A percentile compares a stretch with the other conserved stretches of the same genome.
phyloP scores from a whole-genome alignment of 2,797 vertebrate species.

The Rhabdophis nuchalis region DNA sequence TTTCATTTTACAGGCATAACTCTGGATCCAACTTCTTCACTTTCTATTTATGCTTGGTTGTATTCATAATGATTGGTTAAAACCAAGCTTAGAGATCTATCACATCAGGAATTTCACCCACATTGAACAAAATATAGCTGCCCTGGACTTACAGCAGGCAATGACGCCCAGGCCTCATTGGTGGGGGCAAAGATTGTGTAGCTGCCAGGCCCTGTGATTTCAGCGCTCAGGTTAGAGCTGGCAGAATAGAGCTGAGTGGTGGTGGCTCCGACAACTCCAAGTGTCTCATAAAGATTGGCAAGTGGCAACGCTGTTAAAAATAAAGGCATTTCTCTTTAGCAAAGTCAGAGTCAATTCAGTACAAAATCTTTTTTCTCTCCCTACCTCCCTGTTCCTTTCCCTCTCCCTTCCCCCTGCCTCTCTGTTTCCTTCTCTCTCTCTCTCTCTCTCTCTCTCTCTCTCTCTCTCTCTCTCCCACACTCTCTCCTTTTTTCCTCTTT shows the following conservation, averaged over 20 bases:
- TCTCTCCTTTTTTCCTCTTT: neutral
- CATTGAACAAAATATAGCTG: neutral
- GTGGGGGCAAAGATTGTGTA: conserved; percentile 97
- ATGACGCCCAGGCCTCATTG: conserved; percentile 88
- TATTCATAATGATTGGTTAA: neutral
- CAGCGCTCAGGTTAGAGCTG: conserved; percentile 80
- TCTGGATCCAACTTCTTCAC: neutral
- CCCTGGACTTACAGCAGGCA: conserved; percentile 81
- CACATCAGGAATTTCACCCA: neutral
- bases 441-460: neutral
- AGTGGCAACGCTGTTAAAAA: conserved; percentile 82
- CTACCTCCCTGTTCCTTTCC: neutral
- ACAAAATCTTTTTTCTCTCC: neutral
- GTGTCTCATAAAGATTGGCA: conserved; percentile 90
- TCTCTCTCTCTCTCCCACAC: accelerated
- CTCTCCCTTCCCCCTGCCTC: neutral
- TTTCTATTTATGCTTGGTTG: neutral
- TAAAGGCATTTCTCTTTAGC: neutral
- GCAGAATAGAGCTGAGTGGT: conserved; percentile 94
- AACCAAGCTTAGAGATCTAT: neutral
- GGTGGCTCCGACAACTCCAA: conserved; percentile 85
- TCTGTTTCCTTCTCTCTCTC: neutral
- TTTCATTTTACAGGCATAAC: neutral
- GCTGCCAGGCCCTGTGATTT: conserved; percentile 91
- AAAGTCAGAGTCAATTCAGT: neutral